A percentile compares a stretch with the other conserved stretches of the same genome.
phyloP scores from a whole-genome alignment of 2,113 vertebrate genomes.

The Alligator sinensis region DNA sequence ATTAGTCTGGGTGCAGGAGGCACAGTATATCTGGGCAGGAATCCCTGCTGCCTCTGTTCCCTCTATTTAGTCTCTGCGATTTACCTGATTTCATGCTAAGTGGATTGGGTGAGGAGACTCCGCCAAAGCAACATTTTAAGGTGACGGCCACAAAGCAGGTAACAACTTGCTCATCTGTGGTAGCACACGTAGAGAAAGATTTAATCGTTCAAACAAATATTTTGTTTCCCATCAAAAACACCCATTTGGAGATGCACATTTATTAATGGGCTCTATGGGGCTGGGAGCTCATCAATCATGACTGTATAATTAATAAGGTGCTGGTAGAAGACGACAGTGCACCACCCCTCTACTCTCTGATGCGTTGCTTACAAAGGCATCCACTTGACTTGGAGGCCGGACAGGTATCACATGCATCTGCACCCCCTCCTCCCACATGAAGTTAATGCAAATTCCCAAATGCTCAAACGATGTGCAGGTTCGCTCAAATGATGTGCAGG shows the following conservation, averaged over 20 bases:
- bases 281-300: neutral
- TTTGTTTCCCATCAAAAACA: conserved; percentile 26
- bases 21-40: neutral
- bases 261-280: neutral
- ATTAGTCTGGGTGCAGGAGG: conserved; percentile 17
- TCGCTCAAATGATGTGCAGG: neutral
- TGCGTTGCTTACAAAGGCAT: rapidly evolving
- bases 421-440: neutral
- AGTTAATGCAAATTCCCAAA: neutral
- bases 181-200: neutral
- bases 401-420: neutral
- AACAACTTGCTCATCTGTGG: neutral
- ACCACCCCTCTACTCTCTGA: neutral
- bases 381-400: neutral
- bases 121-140: conserved; percentile 12
- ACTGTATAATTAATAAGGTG: neutral
- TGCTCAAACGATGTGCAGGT: neutral
- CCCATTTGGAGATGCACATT: neutral
- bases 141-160: conserved; percentile 21
- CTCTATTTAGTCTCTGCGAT: neutral
- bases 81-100: conserved; percentile 25
- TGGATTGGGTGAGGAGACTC: neutral
- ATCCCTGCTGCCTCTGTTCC: neutral
- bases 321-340: neutral
- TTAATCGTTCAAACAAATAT: neutral